Conservation (phyloP, 2,888 invertebrate genomes). For the Hyalella azteca region DNA sequence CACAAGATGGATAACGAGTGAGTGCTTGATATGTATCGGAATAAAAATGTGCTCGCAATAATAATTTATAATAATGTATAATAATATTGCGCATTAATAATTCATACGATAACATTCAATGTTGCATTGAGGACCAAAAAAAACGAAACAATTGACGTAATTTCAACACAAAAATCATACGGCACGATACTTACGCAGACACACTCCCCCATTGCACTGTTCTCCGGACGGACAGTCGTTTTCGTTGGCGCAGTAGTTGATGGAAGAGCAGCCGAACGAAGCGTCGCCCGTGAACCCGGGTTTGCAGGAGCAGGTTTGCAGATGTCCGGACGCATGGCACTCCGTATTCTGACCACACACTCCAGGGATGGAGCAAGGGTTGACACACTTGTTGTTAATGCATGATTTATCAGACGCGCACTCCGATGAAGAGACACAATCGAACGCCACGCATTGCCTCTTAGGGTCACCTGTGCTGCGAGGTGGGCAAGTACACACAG, state of each 20-base stretch:
- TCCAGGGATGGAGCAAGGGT: constrained; percentile 80
- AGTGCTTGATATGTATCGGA: no score
- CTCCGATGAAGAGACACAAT: constrained; percentile 76
- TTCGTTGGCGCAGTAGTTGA: constrained; percentile 82
- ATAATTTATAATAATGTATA: no score
- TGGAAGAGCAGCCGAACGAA: constrained; percentile 79
- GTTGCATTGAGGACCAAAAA: no score
- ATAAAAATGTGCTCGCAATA: no score
- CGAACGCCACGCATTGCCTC: constrained; percentile 74
- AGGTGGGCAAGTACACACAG: constrained; percentile 74
- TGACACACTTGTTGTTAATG: constrained; percentile 77
- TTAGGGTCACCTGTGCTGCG: constrained; percentile 60
- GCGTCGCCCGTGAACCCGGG: constrained; percentile 80
- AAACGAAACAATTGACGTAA: not conserved
- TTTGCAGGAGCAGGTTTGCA: constrained; percentile 76
- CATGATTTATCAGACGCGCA: constrained; percentile 75
- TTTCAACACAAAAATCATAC: not conserved
- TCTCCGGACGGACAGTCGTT: constrained; percentile 83
- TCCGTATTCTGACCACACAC: constrained; percentile 78
- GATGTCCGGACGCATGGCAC: constrained; percentile 78
- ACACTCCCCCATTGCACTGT: constrained; percentile 81
- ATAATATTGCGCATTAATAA: not conserved
- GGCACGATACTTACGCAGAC: constrained; percentile 72
- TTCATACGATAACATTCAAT: not conserved
- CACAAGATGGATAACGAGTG: no score